Base-by-base conservation (phyloP, 2,888 invertebrate genomes). In the Gisinianus flammeolus region DNA sequence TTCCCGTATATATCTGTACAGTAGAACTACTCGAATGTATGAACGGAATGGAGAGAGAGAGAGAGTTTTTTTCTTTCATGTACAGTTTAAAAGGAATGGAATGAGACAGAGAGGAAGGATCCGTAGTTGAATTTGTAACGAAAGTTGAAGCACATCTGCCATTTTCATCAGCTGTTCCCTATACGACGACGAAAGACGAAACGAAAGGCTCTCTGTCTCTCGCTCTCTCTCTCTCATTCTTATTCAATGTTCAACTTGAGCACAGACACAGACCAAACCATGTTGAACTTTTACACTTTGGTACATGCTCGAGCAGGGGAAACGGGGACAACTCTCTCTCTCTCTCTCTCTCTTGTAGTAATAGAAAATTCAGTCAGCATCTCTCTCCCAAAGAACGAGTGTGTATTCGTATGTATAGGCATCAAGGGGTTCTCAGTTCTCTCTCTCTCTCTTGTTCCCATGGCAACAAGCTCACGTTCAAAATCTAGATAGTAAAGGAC, bases 101-200 rank as follows among this genome's bases (percentile, higher is more conserved):
- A n/a, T n/a, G n/a, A 24, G 22, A 58, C 8, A 58, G 33, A 33
- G 33, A 68, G 68, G 16, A 28, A 33, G 68, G 33, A 31, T 31
- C 28, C 3, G 16, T 19, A 35, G 67, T 30, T 68, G 68, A 33
- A 71, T 33, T 74, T 58, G 16, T 24, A 58, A 22, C 12, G 16
- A 66, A 66, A 66, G 66, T 66, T 28, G 31, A 16, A 28, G 66
- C 66, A 66, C 81, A 81, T 79, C 81, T 81, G 81, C 79, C 81
- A 73, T 79, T 79, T 77, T 76, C 78, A 79, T 81, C 81, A 81
- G 81, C 81, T 81, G 81, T 79, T 81, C 74, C 22, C 62, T n/a
- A 31, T 24, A 58, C n/a, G 22, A 22, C 58, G 44, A 44, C 12
- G 44, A 44, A 44, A 44, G 12, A 44, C 44, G 19, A 44, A 44